Evolutionary conservation across 2,888 invertebrate species (phyloP), one percentile per base, ranked within the genome.

Genomic region (Aphodius sticticus): DNA sequence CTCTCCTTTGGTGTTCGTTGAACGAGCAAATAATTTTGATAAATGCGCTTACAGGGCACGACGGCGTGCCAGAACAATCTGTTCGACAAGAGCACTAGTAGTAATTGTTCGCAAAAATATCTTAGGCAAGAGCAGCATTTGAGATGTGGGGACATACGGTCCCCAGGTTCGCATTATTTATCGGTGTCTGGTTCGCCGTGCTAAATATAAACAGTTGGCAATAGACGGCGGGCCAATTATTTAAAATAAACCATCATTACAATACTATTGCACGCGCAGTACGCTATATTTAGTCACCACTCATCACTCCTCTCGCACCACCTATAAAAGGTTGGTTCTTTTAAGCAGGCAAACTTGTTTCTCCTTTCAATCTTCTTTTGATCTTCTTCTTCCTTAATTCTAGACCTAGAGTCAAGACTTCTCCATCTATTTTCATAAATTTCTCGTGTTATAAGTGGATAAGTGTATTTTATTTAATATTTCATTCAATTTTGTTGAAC

Each of bases 161-260:
- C 7, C 53, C 74, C 74, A 37, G 36, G 71, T 9, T n/a, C 35
- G 37, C 74, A 74, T 74, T 74, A 74, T 74, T 74, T 36, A 74
- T 74, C 35, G 36, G 36, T 26, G 74, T 74, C 74, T 74, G 74
- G 36, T 74, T 36, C 74, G 35, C 35, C n/a, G 37, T 12, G 36
- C n/a, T 37, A 36, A 74, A 74, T 36, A 74, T 36, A 36, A 74
- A 74, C 35, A 74, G 74, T 35, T 74, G 74, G 74, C 74, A 74
- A 74, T 74, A 74, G 36, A 26, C 36, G 16, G 35, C 74, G n/a
- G 74, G 74, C 74, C 74, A 74, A 74, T 74, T 74, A 74, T 74
- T 74, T 74, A 74, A 74, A 74, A 74, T 74, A 74, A 74, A 74
- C 74, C 74, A 74, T 37, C 74, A 74, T 74, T 35, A 74, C 74